These are phyloP conservation scores for Chloroclysta siterata DNA, from an alignment of 2,888 invertebrate genomes.

Conservation along the genomic window DNA sequence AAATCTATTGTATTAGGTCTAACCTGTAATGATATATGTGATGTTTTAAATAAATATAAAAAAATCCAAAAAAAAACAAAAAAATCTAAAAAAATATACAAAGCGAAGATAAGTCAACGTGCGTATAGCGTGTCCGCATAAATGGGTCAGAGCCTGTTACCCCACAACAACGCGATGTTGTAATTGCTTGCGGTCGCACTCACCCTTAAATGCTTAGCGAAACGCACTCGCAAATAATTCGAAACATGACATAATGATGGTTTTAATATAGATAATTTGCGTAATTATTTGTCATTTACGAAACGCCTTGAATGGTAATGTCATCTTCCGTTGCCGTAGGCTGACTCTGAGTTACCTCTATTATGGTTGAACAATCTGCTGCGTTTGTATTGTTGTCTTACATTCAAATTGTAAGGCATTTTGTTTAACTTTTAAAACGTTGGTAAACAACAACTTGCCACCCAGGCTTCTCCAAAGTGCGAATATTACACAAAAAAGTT, in stretches of 20 bases:
- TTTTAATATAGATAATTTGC: constrained; percentile 53
- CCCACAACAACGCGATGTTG: constrained; percentile 47
- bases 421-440: neutral
- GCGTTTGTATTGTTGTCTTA: constrained; percentile 10
- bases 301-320: constrained; percentile 57
- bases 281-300: constrained; percentile 65
- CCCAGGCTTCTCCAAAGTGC: too few species aligned
- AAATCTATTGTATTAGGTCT: too few species aligned
- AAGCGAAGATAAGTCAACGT: neutral
- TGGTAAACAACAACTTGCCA: too few species aligned
- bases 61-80: too few species aligned
- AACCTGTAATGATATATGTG: too few species aligned
- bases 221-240: constrained; percentile 56
- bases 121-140: neutral
- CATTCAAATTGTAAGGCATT: neutral
- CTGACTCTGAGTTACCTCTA: constrained; percentile 47
- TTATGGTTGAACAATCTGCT: constrained; percentile 36
- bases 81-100: too few species aligned
- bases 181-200: constrained; percentile 67
- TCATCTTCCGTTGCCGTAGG: constrained; percentile 61
- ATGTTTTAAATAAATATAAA: too few species aligned
- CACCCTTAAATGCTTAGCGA: constrained; percentile 31
- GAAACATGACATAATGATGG: constrained; percentile 59
- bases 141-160: constrained; percentile 36
- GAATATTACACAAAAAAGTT: too few species aligned